phyloP scores from a whole-genome alignment of 2,113 vertebrate genomes.

The Coracopsis vasa region DNA sequence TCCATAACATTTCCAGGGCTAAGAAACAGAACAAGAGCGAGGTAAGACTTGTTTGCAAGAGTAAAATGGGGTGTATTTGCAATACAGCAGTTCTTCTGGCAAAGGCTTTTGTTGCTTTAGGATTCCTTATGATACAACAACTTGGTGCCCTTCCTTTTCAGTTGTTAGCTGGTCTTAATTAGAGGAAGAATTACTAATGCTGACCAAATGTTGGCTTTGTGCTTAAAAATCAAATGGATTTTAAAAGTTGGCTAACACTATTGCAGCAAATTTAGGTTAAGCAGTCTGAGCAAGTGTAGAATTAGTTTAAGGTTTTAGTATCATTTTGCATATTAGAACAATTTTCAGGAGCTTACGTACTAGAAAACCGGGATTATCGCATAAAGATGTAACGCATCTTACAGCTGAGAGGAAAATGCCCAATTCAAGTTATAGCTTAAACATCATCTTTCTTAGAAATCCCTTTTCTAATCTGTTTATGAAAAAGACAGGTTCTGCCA shows the following conservation, averaged over 20 bases:
- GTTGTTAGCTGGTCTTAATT: background rate
- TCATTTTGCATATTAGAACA: background rate
- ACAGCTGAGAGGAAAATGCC: background rate
- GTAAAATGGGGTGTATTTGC: background rate
- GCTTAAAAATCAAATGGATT: background rate
- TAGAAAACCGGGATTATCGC: background rate
- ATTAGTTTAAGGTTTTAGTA: background rate
- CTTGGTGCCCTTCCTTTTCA: background rate
- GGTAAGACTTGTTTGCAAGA: background rate
- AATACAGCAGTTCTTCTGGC: background rate
- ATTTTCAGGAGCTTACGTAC: background rate
- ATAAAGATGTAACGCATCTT: background rate
- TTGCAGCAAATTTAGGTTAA: background rate
- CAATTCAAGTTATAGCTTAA: background rate
- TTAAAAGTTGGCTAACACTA: background rate
- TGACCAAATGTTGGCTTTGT: background rate
- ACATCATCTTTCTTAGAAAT: background rate
- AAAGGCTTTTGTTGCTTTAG: background rate
- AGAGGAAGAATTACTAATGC: background rate
- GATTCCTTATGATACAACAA: background rate
- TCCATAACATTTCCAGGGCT: background rate
- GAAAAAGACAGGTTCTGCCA: background rate
- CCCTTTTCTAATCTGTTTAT: background rate
- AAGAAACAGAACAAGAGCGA: background rate
- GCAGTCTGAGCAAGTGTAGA: background rate